Percentiles rank a stretch among this genome's conserved stretches.
phyloP scores from a whole-genome alignment of 2,888 invertebrate species.

The Cacoxenus indagator region DNA sequence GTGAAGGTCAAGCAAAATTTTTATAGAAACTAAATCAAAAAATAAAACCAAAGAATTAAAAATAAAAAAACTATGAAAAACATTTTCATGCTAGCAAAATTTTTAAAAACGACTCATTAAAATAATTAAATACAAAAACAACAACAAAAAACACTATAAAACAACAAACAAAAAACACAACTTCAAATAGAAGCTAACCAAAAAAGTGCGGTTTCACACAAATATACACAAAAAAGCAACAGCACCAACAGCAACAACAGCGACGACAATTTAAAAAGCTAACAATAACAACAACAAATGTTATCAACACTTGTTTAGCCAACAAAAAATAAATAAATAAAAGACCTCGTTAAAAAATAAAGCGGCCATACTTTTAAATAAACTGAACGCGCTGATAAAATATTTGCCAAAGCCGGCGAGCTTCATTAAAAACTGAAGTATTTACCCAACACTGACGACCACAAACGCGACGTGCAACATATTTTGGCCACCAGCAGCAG shows the following conservation, averaged over 20 bases:
- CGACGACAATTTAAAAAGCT: slow-evolving; percentile 23
- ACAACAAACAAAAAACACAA: slow-evolving; percentile 38
- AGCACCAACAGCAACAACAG: slow-evolving; percentile 5
- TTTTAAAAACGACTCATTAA: slow-evolving; percentile 54
- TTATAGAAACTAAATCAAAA: slow-evolving; percentile 26
- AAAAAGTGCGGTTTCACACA: slow-evolving; percentile 53
- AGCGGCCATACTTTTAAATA: slow-evolving; percentile 46
- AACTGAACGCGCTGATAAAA: slow-evolving; percentile 43
- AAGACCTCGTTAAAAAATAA: neutral
- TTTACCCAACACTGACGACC: slow-evolving; percentile 29
- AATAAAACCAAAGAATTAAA: slow-evolving; percentile 20
- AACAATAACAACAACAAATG: slow-evolving; percentile 30
- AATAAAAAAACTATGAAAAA: slow-evolving; percentile 43
- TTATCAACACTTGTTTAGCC: slow-evolving; percentile 30
- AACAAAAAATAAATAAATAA: slow-evolving; percentile 4
- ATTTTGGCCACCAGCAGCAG: slow-evolving; percentile 34
- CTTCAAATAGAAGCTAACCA: slow-evolving; percentile 19
- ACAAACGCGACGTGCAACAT: slow-evolving; percentile 51
- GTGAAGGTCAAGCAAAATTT: slow-evolving; percentile 63
- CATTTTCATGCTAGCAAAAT: slow-evolving; percentile 55
- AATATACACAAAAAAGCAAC: slow-evolving; percentile 27
- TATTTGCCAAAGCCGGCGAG: neutral
- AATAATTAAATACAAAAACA: slow-evolving; percentile 38
- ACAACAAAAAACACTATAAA: slow-evolving; percentile 44
- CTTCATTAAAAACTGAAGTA: neutral